Evolutionary conservation across 2,113 vertebrate species (phyloP).

Genomic region (Ornithorhynchus anatinus): DNA sequence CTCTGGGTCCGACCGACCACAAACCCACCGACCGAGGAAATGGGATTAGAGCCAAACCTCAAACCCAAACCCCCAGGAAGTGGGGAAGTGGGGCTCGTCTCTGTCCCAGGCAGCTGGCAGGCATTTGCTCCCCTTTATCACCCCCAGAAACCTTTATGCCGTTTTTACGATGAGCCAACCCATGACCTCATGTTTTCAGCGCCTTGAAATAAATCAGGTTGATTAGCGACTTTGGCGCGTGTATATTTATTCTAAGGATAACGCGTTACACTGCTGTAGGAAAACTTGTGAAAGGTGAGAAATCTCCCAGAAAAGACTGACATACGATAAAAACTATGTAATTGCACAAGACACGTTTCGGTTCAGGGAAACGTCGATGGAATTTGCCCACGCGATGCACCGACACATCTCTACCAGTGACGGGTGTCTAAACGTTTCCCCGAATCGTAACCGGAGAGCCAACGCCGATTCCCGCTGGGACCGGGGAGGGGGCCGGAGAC

Average conservation of each 20-base stretch:
- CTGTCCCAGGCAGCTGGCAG: conserved; percentile 32
- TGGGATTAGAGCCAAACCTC: background rate
- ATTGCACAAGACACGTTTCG: conserved; percentile 5
- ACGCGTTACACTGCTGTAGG: background rate
- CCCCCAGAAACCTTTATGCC: background rate
- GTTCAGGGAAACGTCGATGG: background rate
- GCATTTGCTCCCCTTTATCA: conserved; percentile 29
- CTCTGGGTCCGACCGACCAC: background rate
- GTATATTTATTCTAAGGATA: background rate
- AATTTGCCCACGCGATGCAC: background rate
- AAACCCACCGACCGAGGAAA: background rate
- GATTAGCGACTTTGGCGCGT: conserved; percentile 3
- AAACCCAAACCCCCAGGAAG: conserved; percentile 13
- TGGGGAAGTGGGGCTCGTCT: background rate
- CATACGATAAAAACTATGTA: background rate
- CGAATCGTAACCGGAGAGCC: too few relatives aligned
- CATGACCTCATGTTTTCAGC: conserved; percentile 33
- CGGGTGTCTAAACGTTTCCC: too few relatives aligned
- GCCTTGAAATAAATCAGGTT: background rate
- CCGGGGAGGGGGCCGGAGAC: too few relatives aligned
- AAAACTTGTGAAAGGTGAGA: background rate
- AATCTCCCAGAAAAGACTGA: background rate
- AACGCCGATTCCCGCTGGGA: too few relatives aligned
- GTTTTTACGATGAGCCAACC: conserved; percentile 20
- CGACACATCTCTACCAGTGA: too few relatives aligned